Evolutionary conservation across 2,113 vertebrate species (phyloP), one percentile per base, ranked within the genome.

Genomic region (Brevimyrus niger): DNA sequence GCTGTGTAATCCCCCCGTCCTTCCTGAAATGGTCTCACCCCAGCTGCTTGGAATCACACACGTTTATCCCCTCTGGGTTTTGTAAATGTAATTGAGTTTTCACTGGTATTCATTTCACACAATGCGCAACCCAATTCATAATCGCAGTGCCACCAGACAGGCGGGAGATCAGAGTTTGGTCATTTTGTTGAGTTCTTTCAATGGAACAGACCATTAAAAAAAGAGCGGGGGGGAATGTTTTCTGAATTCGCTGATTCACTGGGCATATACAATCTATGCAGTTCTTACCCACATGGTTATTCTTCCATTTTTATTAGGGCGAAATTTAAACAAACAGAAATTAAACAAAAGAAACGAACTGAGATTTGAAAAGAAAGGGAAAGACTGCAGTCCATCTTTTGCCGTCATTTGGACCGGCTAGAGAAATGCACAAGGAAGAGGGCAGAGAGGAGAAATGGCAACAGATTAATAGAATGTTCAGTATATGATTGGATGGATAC

Each of bases 31-130:
- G n/a, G 65, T n/a, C 47, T 88, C 48, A 42, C 19, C 50, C 47
- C 35, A 27, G 27, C 15, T 4, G 6, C 44, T 73, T 27, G 19
- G 27, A 88, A 53, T 47, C 47, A 35, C 47, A 80, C 19, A 50
- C 47, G 10, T 51, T 55, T 35, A 19, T 9, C 65, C 69, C 46
- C 61, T 19, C 46, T 31, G 80, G 73, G 73, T 89, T 48, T 53
- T 51, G 31, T 89, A 82, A 82, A 53, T 55, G 31, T 82, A 89
- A 82, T 55, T 89, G 35, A 35, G 48, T 89, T 53, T 82, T 42
- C 83, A 48, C 73, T 89, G 88, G n/a, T 8, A 82, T 53, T 82
- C 31, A 55, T 53, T 82, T 50, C 48, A 51, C 46, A 53, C 48
- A 42, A 55, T 51, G 15, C 31, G 6, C 69, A 82, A n/a, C 47